phyloP scores from a whole-genome alignment of 2,797 vertebrate genomes.

The Hippopotamyrus pictus region DNA sequence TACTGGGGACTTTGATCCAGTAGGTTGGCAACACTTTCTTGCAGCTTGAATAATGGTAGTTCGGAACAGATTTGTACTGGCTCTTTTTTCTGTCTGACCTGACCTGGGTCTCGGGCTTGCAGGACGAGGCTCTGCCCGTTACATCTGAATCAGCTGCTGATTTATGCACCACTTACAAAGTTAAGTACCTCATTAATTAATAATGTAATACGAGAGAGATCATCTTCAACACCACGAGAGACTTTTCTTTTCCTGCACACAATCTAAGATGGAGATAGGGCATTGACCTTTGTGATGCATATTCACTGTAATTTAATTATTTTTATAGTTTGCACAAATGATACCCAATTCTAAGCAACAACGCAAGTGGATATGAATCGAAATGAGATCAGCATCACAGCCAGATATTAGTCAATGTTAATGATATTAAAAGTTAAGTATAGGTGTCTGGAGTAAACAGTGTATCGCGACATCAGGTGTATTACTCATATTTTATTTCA shows the following conservation, averaged over 20 bases:
- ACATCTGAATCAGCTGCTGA: background rate
- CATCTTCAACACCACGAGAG: background rate
- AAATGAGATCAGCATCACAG: background rate
- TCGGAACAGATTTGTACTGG: background rate
- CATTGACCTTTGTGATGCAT: background rate
- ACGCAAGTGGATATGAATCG: background rate
- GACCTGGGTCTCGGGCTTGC: background rate
- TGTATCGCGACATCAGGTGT: background rate
- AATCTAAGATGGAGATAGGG: background rate
- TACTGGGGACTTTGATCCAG: background rate
- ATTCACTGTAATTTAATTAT: background rate
- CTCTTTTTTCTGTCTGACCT: background rate
- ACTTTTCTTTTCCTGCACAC: background rate
- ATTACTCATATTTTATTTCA: background rate
- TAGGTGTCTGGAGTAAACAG: background rate
- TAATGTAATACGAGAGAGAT: conserved; percentile 1
- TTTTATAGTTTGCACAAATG: background rate
- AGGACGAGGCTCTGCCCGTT: background rate
- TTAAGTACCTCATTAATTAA: conserved; percentile 9
- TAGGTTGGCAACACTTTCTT: background rate
- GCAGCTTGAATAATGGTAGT: background rate
- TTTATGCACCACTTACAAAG: background rate
- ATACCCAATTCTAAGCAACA: background rate
- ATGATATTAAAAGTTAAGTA: background rate
- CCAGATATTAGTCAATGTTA: background rate